Conservation (phyloP, 2,797 vertebrate species). For the Eidolon dupreanum region DNA sequence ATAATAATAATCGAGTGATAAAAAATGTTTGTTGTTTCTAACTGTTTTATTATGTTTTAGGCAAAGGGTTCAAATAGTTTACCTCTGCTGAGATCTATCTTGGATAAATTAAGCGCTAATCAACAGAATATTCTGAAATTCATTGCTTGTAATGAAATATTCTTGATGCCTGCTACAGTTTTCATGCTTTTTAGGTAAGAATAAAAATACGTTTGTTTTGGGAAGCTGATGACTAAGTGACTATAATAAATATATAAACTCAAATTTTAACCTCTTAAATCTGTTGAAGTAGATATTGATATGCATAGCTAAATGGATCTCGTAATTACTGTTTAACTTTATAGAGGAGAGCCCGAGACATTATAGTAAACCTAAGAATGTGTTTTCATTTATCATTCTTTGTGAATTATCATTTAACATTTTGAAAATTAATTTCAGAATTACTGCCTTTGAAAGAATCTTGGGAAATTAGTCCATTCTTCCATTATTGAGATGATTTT, state of each 20-base stretch:
- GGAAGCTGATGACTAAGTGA: background rate
- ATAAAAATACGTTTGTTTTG: slow-evolving; percentile 46
- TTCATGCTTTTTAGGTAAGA: slow-evolving; percentile 97
- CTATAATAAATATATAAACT: background rate
- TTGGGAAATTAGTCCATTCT: background rate
- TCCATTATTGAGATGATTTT: background rate
- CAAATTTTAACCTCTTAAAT: slow-evolving; percentile 21
- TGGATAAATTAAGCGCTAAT: slow-evolving; percentile 95
- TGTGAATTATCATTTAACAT: background rate
- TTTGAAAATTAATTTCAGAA: slow-evolving; percentile 51
- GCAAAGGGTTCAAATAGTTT: slow-evolving; percentile 93
- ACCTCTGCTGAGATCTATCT: slow-evolving; percentile 92
- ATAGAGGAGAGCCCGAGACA: background rate
- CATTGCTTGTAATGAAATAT: slow-evolving; percentile 99
- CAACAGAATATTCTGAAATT: slow-evolving; percentile 99
- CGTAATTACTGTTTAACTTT: background rate
- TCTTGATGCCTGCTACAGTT: slow-evolving; percentile 98
- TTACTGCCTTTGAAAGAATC: background rate
- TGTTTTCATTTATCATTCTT: background rate
- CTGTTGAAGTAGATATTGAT: background rate
- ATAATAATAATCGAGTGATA: background rate
- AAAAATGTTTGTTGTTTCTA: slow-evolving; percentile 60
- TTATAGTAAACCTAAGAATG: background rate
- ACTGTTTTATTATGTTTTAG: slow-evolving; percentile 83
- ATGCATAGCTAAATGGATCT: background rate